phyloP scores from a whole-genome alignment of 2,888 invertebrate genomes.

The Meandrusa payeni region DNA sequence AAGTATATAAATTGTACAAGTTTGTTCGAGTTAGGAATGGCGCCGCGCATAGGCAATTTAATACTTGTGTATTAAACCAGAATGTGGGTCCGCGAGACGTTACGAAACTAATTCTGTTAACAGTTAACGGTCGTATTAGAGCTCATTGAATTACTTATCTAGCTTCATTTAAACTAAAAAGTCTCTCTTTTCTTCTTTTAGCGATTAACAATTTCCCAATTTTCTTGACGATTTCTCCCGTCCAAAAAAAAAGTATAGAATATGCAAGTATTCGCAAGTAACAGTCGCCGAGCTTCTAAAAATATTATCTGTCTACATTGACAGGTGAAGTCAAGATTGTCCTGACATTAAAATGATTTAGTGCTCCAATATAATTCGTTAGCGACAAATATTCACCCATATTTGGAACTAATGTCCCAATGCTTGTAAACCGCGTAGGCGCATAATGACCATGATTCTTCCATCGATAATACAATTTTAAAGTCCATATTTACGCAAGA shows the following conservation, averaged over 20 bases:
- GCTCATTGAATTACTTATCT: slow-evolving; percentile 5
- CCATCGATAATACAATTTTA: slow-evolving; percentile 7
- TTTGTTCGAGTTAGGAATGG: slow-evolving; percentile 3
- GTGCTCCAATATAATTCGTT: too few relatives aligned
- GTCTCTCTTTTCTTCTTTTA: not conserved
- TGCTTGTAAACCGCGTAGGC: not conserved
- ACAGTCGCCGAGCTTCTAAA: too few relatives aligned
- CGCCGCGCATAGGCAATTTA: slow-evolving; percentile 9
- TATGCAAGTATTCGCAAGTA: too few relatives aligned
- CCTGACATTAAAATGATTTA: too few relatives aligned
- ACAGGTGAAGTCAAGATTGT: too few relatives aligned
- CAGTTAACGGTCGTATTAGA: not conserved
- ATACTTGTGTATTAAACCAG: slow-evolving; percentile 1
- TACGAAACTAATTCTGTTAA: slow-evolving; percentile 12
- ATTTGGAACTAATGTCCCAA: slow-evolving; percentile 6
- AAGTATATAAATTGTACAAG: too few relatives aligned
- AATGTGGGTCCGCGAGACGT: slow-evolving; percentile 13
- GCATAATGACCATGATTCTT: slow-evolving; percentile 2
- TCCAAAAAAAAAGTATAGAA: too few relatives aligned
- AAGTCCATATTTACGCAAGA: slow-evolving; percentile 4
- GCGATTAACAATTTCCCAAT: too few relatives aligned
- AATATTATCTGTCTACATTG: too few relatives aligned
- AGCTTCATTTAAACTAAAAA: not conserved
- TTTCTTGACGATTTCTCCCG: too few relatives aligned
- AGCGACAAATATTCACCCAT: not conserved